Conservation (phyloP, 53 echinoderm and acorn worm genomes). For the Crossaster papposus region DNA sequence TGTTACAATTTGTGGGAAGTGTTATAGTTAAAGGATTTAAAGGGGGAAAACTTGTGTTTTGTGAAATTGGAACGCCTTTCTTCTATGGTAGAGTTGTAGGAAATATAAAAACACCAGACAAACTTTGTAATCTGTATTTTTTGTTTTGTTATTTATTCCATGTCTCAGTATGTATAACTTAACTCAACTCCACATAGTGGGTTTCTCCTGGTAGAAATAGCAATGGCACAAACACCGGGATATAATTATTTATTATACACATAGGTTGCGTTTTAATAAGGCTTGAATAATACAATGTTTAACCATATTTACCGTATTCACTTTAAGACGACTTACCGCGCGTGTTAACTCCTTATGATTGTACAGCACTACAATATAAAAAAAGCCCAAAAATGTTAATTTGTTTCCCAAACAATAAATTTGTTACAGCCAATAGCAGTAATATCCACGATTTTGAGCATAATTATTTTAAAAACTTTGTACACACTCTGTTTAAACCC, state of each 20-base stretch:
- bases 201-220: conserved; percentile 21
- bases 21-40: too few species aligned
- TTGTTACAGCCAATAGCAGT: conserved; percentile 23
- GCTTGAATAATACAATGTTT: conserved; percentile 27
- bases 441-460: conserved; percentile 10
- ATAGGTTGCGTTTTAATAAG: conserved; percentile 39
- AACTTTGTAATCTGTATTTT: conserved; percentile 38
- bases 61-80: too few species aligned
- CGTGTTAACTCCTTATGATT: not conserved
- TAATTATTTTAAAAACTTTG: conserved; percentile 6
- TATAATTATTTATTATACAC: conserved; percentile 28
- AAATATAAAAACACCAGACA: not conserved
- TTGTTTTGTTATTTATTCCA: conserved; percentile 58
- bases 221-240: conserved; percentile 37
- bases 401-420: not conserved
- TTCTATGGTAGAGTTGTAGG: too few species aligned
- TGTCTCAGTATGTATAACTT: conserved; percentile 48
- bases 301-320: not conserved
- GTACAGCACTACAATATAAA: not conserved
- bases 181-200: conserved; percentile 7
- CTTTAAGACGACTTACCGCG: not conserved
- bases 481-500: conserved; percentile 35
- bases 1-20: too few species aligned
- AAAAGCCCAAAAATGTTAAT: not conserved
- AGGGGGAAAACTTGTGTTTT: too few species aligned